These are phyloP conservation scores for Noctua comes DNA, from an alignment of 2,888 invertebrate species.

Conservation along the genomic window DNA sequence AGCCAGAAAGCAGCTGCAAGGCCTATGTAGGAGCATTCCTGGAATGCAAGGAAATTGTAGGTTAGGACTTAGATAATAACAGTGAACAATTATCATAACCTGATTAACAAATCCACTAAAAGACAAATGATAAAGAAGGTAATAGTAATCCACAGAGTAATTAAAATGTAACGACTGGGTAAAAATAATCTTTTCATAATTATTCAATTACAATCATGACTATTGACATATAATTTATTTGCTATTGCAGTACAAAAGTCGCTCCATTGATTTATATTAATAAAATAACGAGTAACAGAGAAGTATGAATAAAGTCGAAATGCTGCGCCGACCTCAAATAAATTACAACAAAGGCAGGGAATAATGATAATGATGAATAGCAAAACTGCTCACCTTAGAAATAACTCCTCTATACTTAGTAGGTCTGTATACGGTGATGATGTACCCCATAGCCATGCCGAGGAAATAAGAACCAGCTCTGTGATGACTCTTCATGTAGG, in stretches of 20 bases:
- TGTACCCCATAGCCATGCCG: slow-evolving; percentile 57
- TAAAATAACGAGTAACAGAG: too few species aligned
- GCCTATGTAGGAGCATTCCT: slow-evolving; percentile 54
- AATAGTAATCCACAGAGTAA: background rate
- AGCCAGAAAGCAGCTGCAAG: slow-evolving; percentile 41
- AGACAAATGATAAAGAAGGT: background rate
- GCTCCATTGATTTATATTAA: background rate
- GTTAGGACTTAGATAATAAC: background rate
- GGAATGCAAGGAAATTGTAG: slow-evolving; percentile 9
- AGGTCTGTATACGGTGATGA: slow-evolving; percentile 46
- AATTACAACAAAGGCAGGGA: background rate
- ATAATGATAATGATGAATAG: background rate
- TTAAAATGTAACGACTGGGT: background rate
- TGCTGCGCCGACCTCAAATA: too few species aligned
- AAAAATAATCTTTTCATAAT: background rate
- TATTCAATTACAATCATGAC: background rate
- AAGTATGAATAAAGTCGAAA: too few species aligned
- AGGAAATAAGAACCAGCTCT: slow-evolving; percentile 56
- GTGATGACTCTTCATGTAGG: slow-evolving; percentile 58
- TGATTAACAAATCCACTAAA: background rate
- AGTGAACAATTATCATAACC: background rate
- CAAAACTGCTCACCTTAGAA: slow-evolving; percentile 36
- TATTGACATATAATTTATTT: background rate
- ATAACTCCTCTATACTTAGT: slow-evolving; percentile 57
- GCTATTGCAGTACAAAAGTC: background rate